A percentile compares a stretch with the other conserved stretches of the same genome.
phyloP scores from a whole-genome alignment of 2,888 invertebrate species.

The Netelia fuscicornis region DNA sequence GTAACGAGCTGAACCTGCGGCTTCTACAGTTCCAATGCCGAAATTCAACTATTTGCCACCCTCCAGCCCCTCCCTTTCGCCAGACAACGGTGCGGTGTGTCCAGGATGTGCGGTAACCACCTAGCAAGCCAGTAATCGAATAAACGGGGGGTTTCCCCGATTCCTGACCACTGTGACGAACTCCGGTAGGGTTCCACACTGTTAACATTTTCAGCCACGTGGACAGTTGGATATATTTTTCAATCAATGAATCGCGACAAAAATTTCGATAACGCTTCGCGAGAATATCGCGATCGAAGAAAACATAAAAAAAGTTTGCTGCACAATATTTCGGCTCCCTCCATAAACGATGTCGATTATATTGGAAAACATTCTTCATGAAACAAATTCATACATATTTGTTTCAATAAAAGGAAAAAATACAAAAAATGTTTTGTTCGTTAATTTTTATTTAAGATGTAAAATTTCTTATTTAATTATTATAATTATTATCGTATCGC shows the following conservation, averaged over 20 bases:
- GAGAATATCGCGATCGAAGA: too few relatives aligned
- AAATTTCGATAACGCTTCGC: too few relatives aligned
- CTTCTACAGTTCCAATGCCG: slow-evolving; percentile 42
- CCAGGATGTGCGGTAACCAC: slow-evolving; percentile 45
- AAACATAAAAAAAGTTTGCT: too few relatives aligned
- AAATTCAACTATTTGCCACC: slow-evolving; percentile 61
- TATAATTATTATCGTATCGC: too few relatives aligned
- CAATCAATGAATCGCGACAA: not conserved
- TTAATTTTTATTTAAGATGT: too few relatives aligned
- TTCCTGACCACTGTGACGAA: slow-evolving; percentile 48
- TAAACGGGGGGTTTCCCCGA: slow-evolving; percentile 28
- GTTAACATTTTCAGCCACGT: not conserved
- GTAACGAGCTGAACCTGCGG: slow-evolving; percentile 57
- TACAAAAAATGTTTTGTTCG: too few relatives aligned
- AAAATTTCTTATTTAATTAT: too few relatives aligned
- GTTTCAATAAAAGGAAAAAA: too few relatives aligned
- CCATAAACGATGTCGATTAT: too few relatives aligned
- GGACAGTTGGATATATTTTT: not conserved
- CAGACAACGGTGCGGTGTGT: slow-evolving; percentile 30
- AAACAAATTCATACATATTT: too few relatives aligned
- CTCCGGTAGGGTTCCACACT: not conserved
- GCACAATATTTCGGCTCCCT: too few relatives aligned
- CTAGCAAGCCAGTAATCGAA: slow-evolving; percentile 64
- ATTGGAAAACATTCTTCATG: too few relatives aligned
- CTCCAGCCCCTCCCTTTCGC: slow-evolving; percentile 7